A percentile compares a stretch with the other conserved stretches of the same genome.
Evolutionary conservation across 2,113 vertebrate species (phyloP).

Genomic region (Cyanistes caeruleus): DNA sequence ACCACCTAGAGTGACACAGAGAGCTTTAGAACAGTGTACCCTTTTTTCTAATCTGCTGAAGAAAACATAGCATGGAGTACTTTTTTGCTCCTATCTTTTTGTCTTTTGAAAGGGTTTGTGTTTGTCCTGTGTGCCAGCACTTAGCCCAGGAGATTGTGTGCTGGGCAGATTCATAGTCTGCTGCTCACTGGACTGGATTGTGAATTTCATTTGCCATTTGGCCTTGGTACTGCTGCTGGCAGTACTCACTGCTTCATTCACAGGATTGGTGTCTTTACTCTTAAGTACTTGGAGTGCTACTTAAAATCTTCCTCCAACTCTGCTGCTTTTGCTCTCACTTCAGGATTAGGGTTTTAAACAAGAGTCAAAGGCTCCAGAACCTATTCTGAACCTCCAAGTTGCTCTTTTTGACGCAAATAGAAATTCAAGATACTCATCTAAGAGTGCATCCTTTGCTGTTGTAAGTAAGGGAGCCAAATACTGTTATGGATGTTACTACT

Average conservation of each 20-base stretch:
- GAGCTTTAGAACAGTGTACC: background rate
- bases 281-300: background rate
- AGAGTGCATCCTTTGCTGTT: conserved; percentile 20
- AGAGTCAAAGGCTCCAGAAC: background rate
- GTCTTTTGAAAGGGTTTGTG: background rate
- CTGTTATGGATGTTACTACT: background rate
- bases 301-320: background rate
- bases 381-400: background rate
- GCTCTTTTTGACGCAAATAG: background rate
- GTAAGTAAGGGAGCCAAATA: background rate
- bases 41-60: conserved; percentile 22
- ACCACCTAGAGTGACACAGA: background rate
- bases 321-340: background rate
- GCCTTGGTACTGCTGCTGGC: background rate
- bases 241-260: background rate
- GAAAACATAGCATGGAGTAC: background rate
- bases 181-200: background rate
- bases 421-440: background rate
- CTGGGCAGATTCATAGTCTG: background rate
- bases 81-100: conserved; percentile 1
- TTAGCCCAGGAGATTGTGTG: background rate
- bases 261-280: background rate
- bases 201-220: background rate
- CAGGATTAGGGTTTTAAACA: background rate
- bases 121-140: background rate